Conservation (phyloP, 2,888 invertebrate genomes). For the Aspidiotus rigidus region DNA sequence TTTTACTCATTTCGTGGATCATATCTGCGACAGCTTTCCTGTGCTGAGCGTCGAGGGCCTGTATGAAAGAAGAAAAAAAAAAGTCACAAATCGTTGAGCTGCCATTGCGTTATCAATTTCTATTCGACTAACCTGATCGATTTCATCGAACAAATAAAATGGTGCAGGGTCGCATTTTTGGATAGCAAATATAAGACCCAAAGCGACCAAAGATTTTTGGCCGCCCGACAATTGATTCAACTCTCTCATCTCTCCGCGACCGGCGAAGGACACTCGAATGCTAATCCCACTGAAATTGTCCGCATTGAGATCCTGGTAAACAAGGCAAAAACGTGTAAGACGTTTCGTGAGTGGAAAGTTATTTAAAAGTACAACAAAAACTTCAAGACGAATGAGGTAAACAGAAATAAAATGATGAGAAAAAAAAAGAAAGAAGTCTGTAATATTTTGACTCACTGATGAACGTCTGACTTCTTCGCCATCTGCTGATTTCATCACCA, state of each 20-base stretch:
- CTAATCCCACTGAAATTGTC: constrained; percentile 47
- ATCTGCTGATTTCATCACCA: constrained; percentile 83
- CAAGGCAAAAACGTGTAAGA: no score
- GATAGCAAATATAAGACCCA: constrained; percentile 97
- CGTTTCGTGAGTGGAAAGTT: no score
- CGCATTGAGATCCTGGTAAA: constrained; percentile 51
- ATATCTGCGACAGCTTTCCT: constrained; percentile 98
- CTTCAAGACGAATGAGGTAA: no score
- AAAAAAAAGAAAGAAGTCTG: no score
- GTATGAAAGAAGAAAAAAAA: constrained; percentile 36
- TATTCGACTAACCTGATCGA: constrained; percentile 69
- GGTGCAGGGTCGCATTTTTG: constrained; percentile 99
- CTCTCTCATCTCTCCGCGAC: constrained; percentile 77
- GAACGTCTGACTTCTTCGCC: constrained; percentile 50
- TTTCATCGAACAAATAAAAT: constrained; percentile 99
- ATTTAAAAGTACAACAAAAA: no score
- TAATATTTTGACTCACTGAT: constrained; percentile 29
- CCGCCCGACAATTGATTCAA: constrained; percentile 99
- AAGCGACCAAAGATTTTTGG: constrained; percentile 95
- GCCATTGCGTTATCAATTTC: neutral
- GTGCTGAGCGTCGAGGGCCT: constrained; percentile 93
- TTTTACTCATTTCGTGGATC: constrained; percentile 90
- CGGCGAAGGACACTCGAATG: constrained; percentile 39
- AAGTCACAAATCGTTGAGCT: no score
- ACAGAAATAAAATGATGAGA: no score